A percentile compares a stretch with the other conserved stretches of the same genome.
These are phyloP conservation scores for Nudaria mundana DNA, from an alignment of 2,888 invertebrate genomes.

Conservation along the genomic window DNA sequence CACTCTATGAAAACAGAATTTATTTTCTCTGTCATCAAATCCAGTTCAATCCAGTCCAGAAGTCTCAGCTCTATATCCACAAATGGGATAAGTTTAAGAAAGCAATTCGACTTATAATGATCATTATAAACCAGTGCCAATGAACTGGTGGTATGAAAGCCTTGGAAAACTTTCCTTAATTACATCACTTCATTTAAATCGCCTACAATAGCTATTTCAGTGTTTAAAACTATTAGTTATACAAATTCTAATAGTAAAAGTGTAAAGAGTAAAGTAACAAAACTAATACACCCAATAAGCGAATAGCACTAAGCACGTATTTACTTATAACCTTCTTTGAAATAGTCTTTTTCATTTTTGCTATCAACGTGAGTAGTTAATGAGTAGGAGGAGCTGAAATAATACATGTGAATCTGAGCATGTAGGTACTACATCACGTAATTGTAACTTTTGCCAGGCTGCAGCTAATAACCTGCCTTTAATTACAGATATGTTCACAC, in stretches of 20 bases:
- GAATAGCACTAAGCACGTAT: too few species aligned
- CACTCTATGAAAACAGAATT: too few species aligned
- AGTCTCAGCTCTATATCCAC: too few species aligned
- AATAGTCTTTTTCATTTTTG: conserved; percentile 76
- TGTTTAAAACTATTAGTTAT: conserved; percentile 24
- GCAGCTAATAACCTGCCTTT: conserved; percentile 45
- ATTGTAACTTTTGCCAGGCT: conserved; percentile 10
- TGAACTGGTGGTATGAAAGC: conserved; percentile 67
- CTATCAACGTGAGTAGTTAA: conserved; percentile 58
- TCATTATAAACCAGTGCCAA: conserved; percentile 74
- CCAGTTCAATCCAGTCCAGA: too few species aligned
- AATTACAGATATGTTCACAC: conserved; percentile 37
- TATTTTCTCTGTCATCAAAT: too few species aligned
- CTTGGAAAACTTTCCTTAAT: conserved; percentile 69
- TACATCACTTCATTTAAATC: conserved; percentile 65
- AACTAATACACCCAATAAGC: conserved; percentile 75
- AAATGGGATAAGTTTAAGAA: conserved; percentile 79
- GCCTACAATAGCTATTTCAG: conserved; percentile 43
- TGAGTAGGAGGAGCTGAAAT: conserved; percentile 36
- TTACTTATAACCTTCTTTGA: conserved; percentile 56
- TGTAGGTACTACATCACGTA: too few species aligned
- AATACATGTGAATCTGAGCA: conserved; percentile 39
- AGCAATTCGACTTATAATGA: conserved; percentile 79
- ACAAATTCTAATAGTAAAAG: conserved; percentile 39
- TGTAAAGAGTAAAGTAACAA: conserved; percentile 59